A percentile compares a stretch with the other conserved stretches of the same genome.
Evolutionary conservation across 2,888 invertebrate species (phyloP).

Genomic region (Aphidius colemani): DNA sequence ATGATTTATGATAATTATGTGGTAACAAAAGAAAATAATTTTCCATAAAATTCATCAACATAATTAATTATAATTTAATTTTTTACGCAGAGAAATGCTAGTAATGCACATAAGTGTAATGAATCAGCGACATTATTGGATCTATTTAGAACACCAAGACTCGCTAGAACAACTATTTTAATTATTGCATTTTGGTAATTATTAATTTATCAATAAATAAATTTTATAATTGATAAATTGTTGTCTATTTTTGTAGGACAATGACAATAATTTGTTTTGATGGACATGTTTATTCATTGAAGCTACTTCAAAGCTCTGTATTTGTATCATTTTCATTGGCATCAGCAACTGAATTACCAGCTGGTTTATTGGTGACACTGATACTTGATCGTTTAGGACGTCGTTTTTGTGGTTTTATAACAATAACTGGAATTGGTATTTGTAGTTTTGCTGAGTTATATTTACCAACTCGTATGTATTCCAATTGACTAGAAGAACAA

Average conservation of each 20-base stretch:
- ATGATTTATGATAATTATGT: slow-evolving; percentile 58
- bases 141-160: slow-evolving; percentile 60
- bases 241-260: slow-evolving; percentile 61
- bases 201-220: neutral
- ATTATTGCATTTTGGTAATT: slow-evolving; percentile 61
- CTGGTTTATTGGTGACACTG: slow-evolving; percentile 77
- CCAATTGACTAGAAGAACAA: neutral
- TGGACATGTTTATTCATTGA: slow-evolving; percentile 85
- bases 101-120: slow-evolving; percentile 44
- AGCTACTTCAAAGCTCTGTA: slow-evolving; percentile 78
- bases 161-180: slow-evolving; percentile 60
- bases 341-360: slow-evolving; percentile 81
- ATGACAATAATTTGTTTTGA: slow-evolving; percentile 83
- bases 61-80: neutral
- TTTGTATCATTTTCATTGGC: slow-evolving; percentile 85
- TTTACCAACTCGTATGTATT: slow-evolving; percentile 43
- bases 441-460: slow-evolving; percentile 67
- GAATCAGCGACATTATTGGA: slow-evolving; percentile 58
- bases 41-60: no score
- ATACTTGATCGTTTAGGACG: slow-evolving; percentile 81
- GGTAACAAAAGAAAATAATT: slow-evolving; percentile 39
- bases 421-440: slow-evolving; percentile 76
- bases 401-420: slow-evolving; percentile 80
- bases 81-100: slow-evolving; percentile 51
- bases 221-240: neutral